Evolutionary conservation across 2,888 invertebrate genomes (phyloP).

Genomic region (Scrobipalpa costella): DNA sequence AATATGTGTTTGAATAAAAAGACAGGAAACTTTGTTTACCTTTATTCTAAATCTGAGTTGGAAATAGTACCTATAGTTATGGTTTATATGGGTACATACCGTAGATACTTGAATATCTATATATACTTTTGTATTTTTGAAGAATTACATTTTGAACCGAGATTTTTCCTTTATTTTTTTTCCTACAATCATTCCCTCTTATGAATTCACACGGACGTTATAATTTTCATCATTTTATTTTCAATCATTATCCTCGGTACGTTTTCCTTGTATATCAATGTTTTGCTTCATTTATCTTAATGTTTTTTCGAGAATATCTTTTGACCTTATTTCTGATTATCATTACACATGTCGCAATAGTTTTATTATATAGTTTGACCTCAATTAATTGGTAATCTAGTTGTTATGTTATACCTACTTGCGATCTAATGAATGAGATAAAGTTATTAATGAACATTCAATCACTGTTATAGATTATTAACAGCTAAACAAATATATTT

Average conservation of each 20-base stretch:
- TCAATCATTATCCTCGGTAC: too few relatives aligned
- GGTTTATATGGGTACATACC: too few relatives aligned
- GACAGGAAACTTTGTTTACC: too few relatives aligned
- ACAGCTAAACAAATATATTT: not conserved
- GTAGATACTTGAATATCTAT: too few relatives aligned
- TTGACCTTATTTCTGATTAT: constrained; percentile 1
- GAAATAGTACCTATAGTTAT: too few relatives aligned
- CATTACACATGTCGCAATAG: not conserved
- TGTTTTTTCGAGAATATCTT: not conserved
- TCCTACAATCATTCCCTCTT: not conserved
- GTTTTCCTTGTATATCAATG: not conserved
- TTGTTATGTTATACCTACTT: not conserved
- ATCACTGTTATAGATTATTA: not conserved
- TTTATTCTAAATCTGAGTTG: too few relatives aligned
- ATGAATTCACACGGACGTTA: not conserved
- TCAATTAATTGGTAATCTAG: not conserved
- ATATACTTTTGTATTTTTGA: too few relatives aligned
- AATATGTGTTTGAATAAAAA: too few relatives aligned
- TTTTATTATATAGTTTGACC: not conserved
- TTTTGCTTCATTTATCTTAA: not conserved
- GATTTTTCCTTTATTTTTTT: too few relatives aligned
- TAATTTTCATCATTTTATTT: not conserved
- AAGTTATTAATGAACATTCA: not conserved
- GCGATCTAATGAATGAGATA: constrained; percentile 1
- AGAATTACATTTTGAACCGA: too few relatives aligned